These are phyloP conservation scores for Maniola jurtina DNA, from an alignment of 1,140 invertebrate genomes.

Conservation along the genomic window DNA sequence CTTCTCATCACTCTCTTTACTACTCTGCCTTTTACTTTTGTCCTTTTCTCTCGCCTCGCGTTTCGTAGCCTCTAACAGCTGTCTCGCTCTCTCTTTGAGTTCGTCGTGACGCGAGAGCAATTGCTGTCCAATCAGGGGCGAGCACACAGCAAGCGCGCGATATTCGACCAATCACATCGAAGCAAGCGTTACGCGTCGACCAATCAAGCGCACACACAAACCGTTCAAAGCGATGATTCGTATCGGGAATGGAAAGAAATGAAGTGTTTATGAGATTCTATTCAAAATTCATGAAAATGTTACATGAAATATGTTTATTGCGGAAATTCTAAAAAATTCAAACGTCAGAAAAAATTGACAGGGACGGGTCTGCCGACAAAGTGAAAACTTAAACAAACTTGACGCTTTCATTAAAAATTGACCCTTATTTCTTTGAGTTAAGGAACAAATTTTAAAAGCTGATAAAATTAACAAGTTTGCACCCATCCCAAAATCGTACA, in stretches of 20 bases:
- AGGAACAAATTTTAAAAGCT: too few species aligned
- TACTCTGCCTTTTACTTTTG: slow-evolving; percentile 58
- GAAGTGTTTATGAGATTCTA: slow-evolving; percentile 5
- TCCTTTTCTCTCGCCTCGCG: slow-evolving; percentile 84
- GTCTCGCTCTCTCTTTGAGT: slow-evolving; percentile 93
- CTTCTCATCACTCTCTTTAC: slow-evolving; percentile 51
- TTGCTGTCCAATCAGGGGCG: slow-evolving; percentile 78
- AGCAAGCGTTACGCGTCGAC: slow-evolving; percentile 34
- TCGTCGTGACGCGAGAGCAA: slow-evolving; percentile 89
- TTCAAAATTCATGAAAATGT: background rate
- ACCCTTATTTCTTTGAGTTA: too few species aligned
- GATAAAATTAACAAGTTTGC: too few species aligned
- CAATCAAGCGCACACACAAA: slow-evolving; percentile 42
- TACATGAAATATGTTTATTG: slow-evolving; percentile 1
- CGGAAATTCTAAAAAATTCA: background rate
- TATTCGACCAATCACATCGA: slow-evolving; percentile 14
- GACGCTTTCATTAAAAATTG: too few species aligned
- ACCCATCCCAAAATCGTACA: too few species aligned
- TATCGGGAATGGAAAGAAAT: slow-evolving; percentile 40
- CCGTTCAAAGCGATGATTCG: slow-evolving; percentile 12
- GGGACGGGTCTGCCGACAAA: too few species aligned
- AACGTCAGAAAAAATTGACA: too few species aligned
- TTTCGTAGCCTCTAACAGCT: slow-evolving; percentile 92
- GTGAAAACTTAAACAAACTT: too few species aligned
- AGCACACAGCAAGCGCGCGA: slow-evolving; percentile 31